phyloP scores from a whole-genome alignment of 2,797 vertebrate species.

The Poeciliopsis turneri region DNA sequence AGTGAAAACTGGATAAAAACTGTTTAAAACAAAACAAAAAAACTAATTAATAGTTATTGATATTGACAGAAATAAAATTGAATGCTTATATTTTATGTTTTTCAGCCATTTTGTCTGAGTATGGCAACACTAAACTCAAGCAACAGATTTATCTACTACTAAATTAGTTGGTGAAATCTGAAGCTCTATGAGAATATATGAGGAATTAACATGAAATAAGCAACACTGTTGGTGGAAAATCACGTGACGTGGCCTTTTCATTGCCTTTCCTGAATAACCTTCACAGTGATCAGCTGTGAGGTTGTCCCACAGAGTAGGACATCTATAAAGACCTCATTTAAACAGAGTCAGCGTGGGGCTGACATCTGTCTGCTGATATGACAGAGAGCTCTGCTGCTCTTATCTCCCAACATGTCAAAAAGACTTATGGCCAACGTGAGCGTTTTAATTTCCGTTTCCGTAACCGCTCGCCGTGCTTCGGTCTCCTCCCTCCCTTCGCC shows the following conservation, averaged over 20 bases:
- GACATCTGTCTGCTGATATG: slow-evolving; percentile 63
- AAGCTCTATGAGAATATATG: neutral
- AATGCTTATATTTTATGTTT: too few species aligned
- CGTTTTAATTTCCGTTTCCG: slow-evolving; percentile 62
- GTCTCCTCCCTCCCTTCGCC: too few species aligned
- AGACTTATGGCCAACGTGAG: slow-evolving; percentile 65
- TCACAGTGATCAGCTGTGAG: slow-evolving; percentile 21
- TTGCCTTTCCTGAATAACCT: slow-evolving; percentile 38
- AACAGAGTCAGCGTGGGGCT: slow-evolving; percentile 46
- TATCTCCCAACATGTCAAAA: slow-evolving; percentile 72
- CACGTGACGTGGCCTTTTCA: neutral
- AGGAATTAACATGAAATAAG: neutral
- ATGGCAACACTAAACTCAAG: too few species aligned
- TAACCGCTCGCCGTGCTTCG: neutral
- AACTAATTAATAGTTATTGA: too few species aligned
- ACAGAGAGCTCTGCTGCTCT: slow-evolving; percentile 60
- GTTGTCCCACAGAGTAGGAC: slow-evolving; percentile 26
- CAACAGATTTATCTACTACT: too few species aligned
- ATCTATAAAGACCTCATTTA: slow-evolving; percentile 58
- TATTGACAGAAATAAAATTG: too few species aligned
- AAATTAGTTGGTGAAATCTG: too few species aligned
- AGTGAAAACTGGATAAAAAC: too few species aligned
- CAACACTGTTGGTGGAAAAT: neutral
- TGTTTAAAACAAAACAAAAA: too few species aligned
- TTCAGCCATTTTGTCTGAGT: too few species aligned